phyloP scores from a whole-genome alignment of 2,888 invertebrate species.

The Phragmatobia fuliginosa region DNA sequence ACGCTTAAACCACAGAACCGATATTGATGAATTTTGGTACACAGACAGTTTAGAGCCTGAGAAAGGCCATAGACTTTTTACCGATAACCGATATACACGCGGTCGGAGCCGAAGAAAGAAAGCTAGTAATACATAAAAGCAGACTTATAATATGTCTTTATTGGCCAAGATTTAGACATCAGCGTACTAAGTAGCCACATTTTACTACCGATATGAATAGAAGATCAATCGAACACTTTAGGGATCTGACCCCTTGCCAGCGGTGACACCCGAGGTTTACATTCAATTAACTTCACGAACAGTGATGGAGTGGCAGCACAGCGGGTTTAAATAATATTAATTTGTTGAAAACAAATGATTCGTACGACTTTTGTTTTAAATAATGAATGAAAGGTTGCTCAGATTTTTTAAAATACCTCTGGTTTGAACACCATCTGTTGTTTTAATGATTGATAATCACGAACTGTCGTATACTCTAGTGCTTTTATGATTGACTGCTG shows the following conservation, averaged over 20 bases:
- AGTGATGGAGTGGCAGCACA: slow-evolving; percentile 6
- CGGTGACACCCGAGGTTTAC: neutral
- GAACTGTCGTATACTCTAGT: neutral
- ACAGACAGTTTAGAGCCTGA: too few relatives aligned
- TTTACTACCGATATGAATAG: too few relatives aligned
- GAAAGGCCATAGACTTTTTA: too few relatives aligned
- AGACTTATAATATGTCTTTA: too few relatives aligned
- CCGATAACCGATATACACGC: too few relatives aligned
- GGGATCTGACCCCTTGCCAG: neutral
- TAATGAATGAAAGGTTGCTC: neutral
- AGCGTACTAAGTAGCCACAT: neutral
- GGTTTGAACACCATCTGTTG: neutral
- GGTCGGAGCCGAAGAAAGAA: too few relatives aligned
- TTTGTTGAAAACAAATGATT: slow-evolving; percentile 4
- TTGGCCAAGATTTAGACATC: neutral
- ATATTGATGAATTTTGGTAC: too few relatives aligned
- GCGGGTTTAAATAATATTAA: slow-evolving; percentile 14
- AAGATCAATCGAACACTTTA: neutral
- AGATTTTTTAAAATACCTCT: neutral
- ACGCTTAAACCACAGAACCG: too few relatives aligned
- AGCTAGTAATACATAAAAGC: too few relatives aligned
- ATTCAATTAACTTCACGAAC: slow-evolving; percentile 7
- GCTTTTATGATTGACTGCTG: neutral
- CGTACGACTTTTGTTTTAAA: neutral
- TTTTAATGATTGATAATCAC: neutral